A percentile compares a stretch with the other conserved stretches of the same genome.
Evolutionary conservation across 2,113 vertebrate species (phyloP).

Genomic region (Siphamia tubifer): DNA sequence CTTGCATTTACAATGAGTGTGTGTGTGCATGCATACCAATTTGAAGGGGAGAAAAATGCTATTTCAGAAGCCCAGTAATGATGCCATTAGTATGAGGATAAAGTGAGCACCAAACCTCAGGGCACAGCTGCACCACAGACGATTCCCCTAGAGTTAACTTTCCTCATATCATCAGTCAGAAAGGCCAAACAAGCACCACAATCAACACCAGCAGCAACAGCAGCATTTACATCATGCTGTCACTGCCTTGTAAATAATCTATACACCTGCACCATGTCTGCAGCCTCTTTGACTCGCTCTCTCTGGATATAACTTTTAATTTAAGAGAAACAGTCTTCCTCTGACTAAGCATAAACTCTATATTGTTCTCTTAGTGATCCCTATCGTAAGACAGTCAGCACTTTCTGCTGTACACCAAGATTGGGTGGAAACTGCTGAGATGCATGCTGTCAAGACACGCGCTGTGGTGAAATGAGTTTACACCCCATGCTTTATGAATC

Average conservation of each 20-base stretch:
- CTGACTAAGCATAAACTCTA: conserved; percentile 59
- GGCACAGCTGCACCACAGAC: conserved; percentile 44
- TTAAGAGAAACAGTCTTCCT: conserved; percentile 44
- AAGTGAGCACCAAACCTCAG: conserved; percentile 41
- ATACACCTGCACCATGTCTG: conserved; percentile 34
- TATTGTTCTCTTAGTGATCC: conserved; percentile 60
- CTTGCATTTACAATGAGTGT: neutral
- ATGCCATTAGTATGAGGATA: conserved; percentile 49
- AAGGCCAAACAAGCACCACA: conserved; percentile 22
- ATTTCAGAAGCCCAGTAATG: conserved; percentile 50
- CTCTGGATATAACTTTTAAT: conserved; percentile 45
- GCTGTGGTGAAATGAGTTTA: conserved; percentile 30
- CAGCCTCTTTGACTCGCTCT: conserved; percentile 3
- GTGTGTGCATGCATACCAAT: neutral
- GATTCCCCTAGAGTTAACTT: conserved; percentile 42
- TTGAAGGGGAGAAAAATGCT: conserved; percentile 8
- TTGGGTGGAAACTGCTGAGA: conserved; percentile 56
- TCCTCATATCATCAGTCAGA: conserved; percentile 48
- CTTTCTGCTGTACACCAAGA: conserved; percentile 38
- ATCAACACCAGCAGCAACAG: conserved; percentile 22
- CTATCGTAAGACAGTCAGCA: conserved; percentile 56
- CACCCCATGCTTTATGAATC: conserved; percentile 27
- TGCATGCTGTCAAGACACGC: conserved; percentile 8
- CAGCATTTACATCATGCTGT: conserved; percentile 27
- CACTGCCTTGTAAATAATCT: conserved; percentile 25